Base-by-base conservation (phyloP, 2,113 vertebrate genomes). In the Columba janthina region DNA sequence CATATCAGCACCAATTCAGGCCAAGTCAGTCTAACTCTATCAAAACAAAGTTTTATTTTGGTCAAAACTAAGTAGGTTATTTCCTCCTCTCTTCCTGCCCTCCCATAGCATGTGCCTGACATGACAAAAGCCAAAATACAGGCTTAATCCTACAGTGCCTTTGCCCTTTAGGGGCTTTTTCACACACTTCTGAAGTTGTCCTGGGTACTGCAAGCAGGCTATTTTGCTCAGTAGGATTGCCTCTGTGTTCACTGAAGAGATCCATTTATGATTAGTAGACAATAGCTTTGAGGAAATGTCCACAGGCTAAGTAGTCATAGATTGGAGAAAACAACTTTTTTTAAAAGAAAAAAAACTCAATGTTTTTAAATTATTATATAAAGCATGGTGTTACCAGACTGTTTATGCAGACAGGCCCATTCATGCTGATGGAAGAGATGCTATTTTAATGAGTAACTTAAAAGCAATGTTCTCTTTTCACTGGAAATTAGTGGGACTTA, bases 41-140 rank as follows among this genome's bases (percentile, higher is more conserved):
- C 44, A 83, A 95, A 93, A 88, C 58, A 54, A 72, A 78, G 31
- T 65, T 88, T 94, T 91, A 70, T 76, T 95, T 92, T 88, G 38
- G 60, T 83, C 56, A 80, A 58, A 95, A 70, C 28, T 20, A 73
- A 93, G 79, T 46, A 74, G 46, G 32, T 57, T 78, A 74, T 78
- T 90, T 96, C 72, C 69, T 89, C 32, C 26, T 66, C 36, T 82
- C 50, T 82, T 70, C 61, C 51, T 67, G 48, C 66, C 75, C 71
- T 85, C 70, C 46, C 40, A 48, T 25, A 61, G 28, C 28, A 44
- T 34, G 4, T 60, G 74, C 53, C 48, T 78, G 44, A 51, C 34
- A 34, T 5, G 50, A 82, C 53, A 78, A 20, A 93, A 89, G 38
- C 32, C 61, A 88, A 85, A 93, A 78, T 11, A 84, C 4, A 36